Conservation (phyloP, 2,113 vertebrate genomes). For the Misgurnus anguillicaudatus region DNA sequence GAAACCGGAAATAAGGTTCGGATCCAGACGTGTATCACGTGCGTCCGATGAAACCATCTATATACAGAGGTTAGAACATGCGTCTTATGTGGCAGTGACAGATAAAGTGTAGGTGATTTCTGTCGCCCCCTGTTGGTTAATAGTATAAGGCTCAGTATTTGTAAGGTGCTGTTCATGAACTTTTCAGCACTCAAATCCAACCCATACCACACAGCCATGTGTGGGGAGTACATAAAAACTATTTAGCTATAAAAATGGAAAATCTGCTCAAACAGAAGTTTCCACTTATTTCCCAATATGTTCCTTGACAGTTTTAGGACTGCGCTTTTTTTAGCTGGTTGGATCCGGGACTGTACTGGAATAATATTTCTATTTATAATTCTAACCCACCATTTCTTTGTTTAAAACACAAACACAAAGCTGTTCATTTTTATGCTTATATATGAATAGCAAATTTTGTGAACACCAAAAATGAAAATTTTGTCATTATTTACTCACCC, state of each 20-base stretch:
- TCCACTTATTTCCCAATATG: not conserved
- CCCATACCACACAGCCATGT: not conserved
- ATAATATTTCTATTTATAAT: not conserved
- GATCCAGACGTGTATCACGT: no score
- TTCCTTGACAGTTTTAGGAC: conserved; percentile 17
- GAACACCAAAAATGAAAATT: no score
- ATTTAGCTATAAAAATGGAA: conserved; percentile 18
- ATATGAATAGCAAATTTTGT: not conserved
- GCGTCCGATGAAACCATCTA: no score
- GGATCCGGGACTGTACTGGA: not conserved
- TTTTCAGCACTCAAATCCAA: not conserved
- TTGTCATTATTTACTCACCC: no score
- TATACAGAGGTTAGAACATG: no score
- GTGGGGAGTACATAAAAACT: conserved; percentile 7
- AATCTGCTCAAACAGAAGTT: conserved; percentile 18
- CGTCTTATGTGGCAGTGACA: no score
- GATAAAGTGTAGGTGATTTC: not conserved
- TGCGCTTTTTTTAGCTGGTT: conserved; percentile 1
- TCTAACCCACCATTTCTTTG: not conserved
- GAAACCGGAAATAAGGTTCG: no score
- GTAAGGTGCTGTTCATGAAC: not conserved
- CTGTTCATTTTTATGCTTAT: not conserved
- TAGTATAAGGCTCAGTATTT: not conserved
- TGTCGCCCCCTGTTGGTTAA: conserved; percentile 44
- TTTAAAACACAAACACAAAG: not conserved